Evolutionary conservation across 2,113 vertebrate genomes (phyloP), one percentile per base, ranked within the genome.

Genomic region (Scolopax mira): DNA sequence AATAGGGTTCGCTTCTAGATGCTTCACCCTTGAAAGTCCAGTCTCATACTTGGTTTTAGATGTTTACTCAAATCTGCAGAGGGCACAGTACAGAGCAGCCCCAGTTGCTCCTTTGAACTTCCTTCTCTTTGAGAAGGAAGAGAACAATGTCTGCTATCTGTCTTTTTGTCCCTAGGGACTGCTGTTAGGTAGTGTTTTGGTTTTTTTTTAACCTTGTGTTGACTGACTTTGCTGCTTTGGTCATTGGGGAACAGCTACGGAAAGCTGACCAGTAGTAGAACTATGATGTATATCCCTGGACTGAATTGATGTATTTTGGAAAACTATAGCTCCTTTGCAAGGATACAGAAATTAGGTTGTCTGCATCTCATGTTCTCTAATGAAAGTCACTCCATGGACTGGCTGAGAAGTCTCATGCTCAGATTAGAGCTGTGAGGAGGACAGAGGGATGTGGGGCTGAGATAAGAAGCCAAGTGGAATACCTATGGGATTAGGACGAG

Each of bases 11-110:
- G 10, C 14, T 95, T 88, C 46, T 79, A 35, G 58, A 61, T 85
- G 41, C 10, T 88, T 96, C 46, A 83, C 60, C 46, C 85, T 94
- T 83, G n/a, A 42, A 88, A 58, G 51, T 42, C 74, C 23, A 21
- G 51, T 54, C 71, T 70, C 65, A 23, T 11, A 11, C 25, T 88
- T 82, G 17, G 17, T 82, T 93, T 91, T 82, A 75, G 41, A 41
- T 51, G 28, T 62, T 83, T 79, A 61, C 60, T 33, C 48, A 88
- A 5, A 69, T 72, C 52, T 72, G n/a, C 82, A 72, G 69, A 84
- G 65, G 37, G 31, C 61, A 71, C 35, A 18, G 60, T 33, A 74
- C 33, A 61, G 69, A 55, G 17, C 23, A 82, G 49, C 39, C 35
- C n/a, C 69, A 4, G 41, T 28, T 64, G 15, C 79, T 82, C 35